phyloP scores from a whole-genome alignment of 2,113 vertebrate genomes.

The Pseudorhombus dupliciocellatus region DNA sequence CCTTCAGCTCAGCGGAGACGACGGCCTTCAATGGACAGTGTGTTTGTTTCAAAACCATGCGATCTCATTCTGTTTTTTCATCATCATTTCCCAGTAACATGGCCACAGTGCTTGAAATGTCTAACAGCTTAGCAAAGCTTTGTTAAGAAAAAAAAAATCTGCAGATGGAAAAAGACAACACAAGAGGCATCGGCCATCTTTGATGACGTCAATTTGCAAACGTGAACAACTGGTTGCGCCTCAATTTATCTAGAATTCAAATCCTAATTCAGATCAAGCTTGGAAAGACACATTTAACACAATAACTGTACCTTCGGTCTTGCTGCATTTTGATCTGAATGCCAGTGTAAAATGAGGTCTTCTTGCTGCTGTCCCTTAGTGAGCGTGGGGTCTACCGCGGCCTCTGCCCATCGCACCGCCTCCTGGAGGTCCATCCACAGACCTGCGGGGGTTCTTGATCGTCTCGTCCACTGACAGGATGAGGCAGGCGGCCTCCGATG shows the following conservation, averaged over 20 bases:
- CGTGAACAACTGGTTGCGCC: slow-evolving; percentile 14
- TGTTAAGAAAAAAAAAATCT: slow-evolving; percentile 10
- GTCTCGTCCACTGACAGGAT: slow-evolving; percentile 96
- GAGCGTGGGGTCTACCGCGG: slow-evolving; percentile 85
- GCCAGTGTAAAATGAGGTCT: slow-evolving; percentile 15
- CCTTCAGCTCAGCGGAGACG: not conserved
- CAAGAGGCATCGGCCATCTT: slow-evolving; percentile 7
- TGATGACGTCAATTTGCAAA: not conserved
- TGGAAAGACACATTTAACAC: too few relatives aligned
- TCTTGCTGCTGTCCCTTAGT: slow-evolving; percentile 59
- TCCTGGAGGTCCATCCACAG: slow-evolving; percentile 76
- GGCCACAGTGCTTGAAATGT: not conserved
- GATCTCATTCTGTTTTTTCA: slow-evolving; percentile 6
- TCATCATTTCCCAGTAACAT: not conserved
- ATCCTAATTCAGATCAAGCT: slow-evolving; percentile 40
- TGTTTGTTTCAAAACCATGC: slow-evolving; percentile 6
- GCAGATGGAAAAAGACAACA: not conserved
- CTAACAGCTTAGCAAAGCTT: slow-evolving; percentile 22
- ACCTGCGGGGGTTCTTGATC: slow-evolving; percentile 93
- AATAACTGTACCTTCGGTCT: not conserved
- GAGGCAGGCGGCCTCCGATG: slow-evolving; percentile 94
- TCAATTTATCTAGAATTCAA: slow-evolving; percentile 31
- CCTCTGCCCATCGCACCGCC: slow-evolving; percentile 82
- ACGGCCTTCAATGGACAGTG: slow-evolving; percentile 7
- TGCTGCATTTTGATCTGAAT: slow-evolving; percentile 39